phyloP scores from a whole-genome alignment of 2,113 vertebrate species.

The Nyctereutes procyonoides region DNA sequence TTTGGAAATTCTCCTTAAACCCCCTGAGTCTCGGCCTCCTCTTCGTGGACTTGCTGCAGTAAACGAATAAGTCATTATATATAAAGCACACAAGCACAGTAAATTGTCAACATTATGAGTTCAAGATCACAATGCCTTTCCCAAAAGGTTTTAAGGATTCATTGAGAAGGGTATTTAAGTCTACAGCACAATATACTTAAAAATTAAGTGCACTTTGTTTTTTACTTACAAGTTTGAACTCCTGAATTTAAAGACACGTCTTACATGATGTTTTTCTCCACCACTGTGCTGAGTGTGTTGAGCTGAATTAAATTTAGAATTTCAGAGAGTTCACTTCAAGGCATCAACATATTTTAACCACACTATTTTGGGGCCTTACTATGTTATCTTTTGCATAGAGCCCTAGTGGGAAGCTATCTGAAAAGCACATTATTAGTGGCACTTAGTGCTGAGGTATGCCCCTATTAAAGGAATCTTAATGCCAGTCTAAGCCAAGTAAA shows the following conservation, averaged over 20 bases:
- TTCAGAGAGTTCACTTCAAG: neutral
- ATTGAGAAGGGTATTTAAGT: neutral
- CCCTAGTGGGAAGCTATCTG: constrained; percentile 18
- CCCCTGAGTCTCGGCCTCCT: neutral
- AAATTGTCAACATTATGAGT: neutral
- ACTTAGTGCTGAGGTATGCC: neutral
- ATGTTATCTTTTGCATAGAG: constrained; percentile 44
- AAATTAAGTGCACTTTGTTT: neutral
- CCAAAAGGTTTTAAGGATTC: neutral
- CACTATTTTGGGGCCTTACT: constrained; percentile 56
- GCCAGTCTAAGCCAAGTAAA: neutral
- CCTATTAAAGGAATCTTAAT: constrained; percentile 36
- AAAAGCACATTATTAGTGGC: neutral
- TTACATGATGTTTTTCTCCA: neutral
- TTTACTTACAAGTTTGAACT: neutral
- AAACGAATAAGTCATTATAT: neutral
- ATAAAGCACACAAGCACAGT: neutral
- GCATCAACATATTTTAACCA: neutral
- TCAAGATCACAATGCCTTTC: neutral
- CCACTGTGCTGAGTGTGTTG: neutral
- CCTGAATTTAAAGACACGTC: neutral
- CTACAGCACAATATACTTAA: neutral
- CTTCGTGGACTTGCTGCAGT: neutral
- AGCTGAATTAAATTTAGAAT: constrained; percentile 40
- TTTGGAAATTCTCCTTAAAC: neutral